phyloP scores from a whole-genome alignment of 2,888 invertebrate species.

The Oscheius sp. region DNA sequence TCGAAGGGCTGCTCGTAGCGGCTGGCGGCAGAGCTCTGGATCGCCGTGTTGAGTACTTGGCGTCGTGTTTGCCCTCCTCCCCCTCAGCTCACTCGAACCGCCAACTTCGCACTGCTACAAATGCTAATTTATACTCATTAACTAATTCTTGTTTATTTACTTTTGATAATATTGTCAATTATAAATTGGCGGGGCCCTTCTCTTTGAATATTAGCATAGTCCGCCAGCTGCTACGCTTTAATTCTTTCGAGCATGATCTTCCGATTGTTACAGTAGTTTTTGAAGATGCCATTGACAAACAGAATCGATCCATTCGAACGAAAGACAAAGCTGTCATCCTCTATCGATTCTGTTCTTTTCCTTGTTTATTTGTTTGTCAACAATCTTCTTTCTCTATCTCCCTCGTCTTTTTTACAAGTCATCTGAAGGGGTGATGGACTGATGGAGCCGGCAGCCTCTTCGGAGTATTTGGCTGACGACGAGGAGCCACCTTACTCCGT shows the following conservation, averaged over 20 bases:
- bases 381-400: neutral
- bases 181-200: neutral
- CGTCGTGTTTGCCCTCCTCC: slow-evolving; percentile 36
- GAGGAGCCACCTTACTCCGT: slow-evolving; percentile 52
- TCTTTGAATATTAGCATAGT: neutral
- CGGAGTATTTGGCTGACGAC: slow-evolving; percentile 38
- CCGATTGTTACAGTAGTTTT: slow-evolving; percentile 27
- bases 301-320: slow-evolving; percentile 15
- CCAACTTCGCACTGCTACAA: slow-evolving; percentile 37
- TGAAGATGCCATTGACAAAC: slow-evolving; percentile 30
- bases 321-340: neutral
- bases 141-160: neutral
- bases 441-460: slow-evolving; percentile 31
- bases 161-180: neutral
- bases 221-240: no score
- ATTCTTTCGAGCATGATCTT: neutral
- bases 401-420: neutral
- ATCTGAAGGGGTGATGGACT: slow-evolving; percentile 22
- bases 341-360: neutral
- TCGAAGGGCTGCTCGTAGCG: slow-evolving; percentile 36
- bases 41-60: slow-evolving; percentile 37
- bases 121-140: slow-evolving; percentile 36
- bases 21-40: slow-evolving; percentile 37
- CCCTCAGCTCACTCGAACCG: slow-evolving; percentile 37
- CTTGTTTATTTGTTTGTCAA: slow-evolving; percentile 1